These are phyloP conservation scores for Sebastes iracundus DNA, from an alignment of 2,797 vertebrate genomes.

Conservation along the genomic window DNA sequence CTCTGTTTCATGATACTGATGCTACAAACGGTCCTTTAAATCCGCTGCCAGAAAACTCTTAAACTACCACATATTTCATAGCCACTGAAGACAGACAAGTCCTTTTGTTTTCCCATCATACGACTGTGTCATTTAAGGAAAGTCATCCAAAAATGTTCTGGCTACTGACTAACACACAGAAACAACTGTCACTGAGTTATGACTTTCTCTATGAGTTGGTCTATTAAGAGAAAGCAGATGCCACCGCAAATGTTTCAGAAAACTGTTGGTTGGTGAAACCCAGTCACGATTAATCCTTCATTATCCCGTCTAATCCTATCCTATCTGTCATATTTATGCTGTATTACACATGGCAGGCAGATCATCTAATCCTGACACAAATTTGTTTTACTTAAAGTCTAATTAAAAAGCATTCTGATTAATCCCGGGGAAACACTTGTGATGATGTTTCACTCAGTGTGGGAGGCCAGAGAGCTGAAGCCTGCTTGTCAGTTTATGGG, in stretches of 20 bases:
- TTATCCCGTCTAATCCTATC: slow-evolving; percentile 27
- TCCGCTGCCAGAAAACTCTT: background rate
- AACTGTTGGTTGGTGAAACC: background rate
- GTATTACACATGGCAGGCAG: slow-evolving; percentile 6
- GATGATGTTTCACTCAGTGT: background rate
- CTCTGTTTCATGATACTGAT: slow-evolving; percentile 9
- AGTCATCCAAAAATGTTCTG: background rate
- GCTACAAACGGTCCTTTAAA: slow-evolving; percentile 11
- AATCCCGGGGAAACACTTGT: slow-evolving; percentile 2
- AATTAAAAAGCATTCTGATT: slow-evolving; percentile 1
- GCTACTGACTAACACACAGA: background rate
- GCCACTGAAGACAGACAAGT: background rate
- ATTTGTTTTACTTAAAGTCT: slow-evolving; percentile 27
- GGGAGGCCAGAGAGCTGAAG: background rate
- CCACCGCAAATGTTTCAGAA: background rate
- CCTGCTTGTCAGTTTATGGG: background rate
- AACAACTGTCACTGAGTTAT: background rate
- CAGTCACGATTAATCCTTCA: slow-evolving; percentile 19
- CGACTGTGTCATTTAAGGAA: background rate
- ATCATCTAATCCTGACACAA: slow-evolving; percentile 31
- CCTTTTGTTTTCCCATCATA: background rate
- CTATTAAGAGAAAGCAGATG: slow-evolving; percentile 12
- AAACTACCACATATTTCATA: background rate
- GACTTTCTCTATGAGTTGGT: background rate
- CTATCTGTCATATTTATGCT: slow-evolving; percentile 22